These are phyloP conservation scores for Chrysomallon squamiferum DNA, from an alignment of 1,140 invertebrate genomes.

Conservation along the genomic window DNA sequence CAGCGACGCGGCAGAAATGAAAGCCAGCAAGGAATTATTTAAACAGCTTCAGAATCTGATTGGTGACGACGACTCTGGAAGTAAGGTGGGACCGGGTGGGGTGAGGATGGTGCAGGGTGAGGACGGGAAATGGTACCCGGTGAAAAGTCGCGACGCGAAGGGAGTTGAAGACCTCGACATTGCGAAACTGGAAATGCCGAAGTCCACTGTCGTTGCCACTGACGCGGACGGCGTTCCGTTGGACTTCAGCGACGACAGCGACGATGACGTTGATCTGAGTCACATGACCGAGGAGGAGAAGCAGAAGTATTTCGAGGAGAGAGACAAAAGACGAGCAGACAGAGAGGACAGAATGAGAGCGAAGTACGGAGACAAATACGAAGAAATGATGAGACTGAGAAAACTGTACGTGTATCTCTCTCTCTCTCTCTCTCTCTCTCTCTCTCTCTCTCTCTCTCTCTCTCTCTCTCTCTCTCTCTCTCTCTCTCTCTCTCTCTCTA, in stretches of 20 bases:
- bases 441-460: background rate
- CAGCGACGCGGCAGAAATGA: too few species aligned
- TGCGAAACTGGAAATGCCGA: conserved; percentile 6
- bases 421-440: background rate
- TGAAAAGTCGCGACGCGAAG: conserved; percentile 12
- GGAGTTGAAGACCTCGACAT: background rate
- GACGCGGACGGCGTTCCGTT: conserved; percentile 8
- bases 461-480: background rate
- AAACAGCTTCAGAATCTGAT: too few species aligned
- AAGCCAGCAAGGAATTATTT: too few species aligned
- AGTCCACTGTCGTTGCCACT: background rate
- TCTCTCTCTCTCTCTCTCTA: too few species aligned
- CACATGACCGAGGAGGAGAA: conserved; percentile 54
- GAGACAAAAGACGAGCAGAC: conserved; percentile 24
- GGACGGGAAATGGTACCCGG: too few species aligned
- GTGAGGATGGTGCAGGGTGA: too few species aligned
- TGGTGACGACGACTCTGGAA: too few species aligned
- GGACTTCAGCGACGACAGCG: conserved; percentile 31
- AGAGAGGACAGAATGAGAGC: conserved; percentile 36
- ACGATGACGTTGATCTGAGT: conserved; percentile 36
- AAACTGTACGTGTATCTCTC: conserved; percentile 27
- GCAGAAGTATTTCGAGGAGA: conserved; percentile 33
- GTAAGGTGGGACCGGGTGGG: too few species aligned
- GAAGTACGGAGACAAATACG: conserved; percentile 52
- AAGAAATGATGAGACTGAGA: conserved; percentile 46